Base-by-base conservation (phyloP, 2,888 invertebrate species). In the Disparrhopalites patrizii region DNA sequence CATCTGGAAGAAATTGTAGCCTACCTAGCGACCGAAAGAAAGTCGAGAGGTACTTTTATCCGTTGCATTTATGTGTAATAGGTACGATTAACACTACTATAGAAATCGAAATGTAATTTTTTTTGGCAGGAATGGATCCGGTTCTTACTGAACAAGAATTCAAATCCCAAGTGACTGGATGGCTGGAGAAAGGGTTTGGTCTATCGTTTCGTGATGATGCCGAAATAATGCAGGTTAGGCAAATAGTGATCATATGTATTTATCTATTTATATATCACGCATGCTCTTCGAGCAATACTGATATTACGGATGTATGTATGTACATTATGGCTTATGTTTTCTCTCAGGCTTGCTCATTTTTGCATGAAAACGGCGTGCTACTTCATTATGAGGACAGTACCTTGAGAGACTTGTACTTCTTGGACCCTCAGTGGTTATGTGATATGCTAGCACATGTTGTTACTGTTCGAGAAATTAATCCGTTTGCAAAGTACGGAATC, bases 361-460 rank as follows among this genome's bases (percentile, higher is more conserved):
- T 99, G 1, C 98, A 99, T 78, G 99, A 99, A 77, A 98, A 98
- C 79, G 98, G 93, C 36, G 93, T 98, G 1, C 82, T 98, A 8
- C 83, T 97, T 1, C 94, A 95, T 79, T 95, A 94, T 76, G 94
- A 95, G 76, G 96, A 96, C 79, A 93, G 94, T 0, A 92, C 93
- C 0, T 81, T 96, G 1, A 90, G 93, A 77, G 96, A 98, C 80
- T 83, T 96, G 57, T 97, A 96, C 80, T 99, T 99, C 80, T 81
- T 99, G 51, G 92, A 96, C 79, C 97, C 98, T 0, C 98, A 99
- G 79, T 99, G 98, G 98, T 83, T 99, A 47, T 98, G 97, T 80
- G 98, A 99, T 79, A 91, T 97, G 85, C 79, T 99, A 40, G 96
- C 98, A 0, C 94, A 94, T 79, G 95, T 98, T 1, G 93, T 98